Evolutionary conservation across 2,113 vertebrate genomes (phyloP), one percentile per base, ranked within the genome.

Genomic region (Lates calcarifer): DNA sequence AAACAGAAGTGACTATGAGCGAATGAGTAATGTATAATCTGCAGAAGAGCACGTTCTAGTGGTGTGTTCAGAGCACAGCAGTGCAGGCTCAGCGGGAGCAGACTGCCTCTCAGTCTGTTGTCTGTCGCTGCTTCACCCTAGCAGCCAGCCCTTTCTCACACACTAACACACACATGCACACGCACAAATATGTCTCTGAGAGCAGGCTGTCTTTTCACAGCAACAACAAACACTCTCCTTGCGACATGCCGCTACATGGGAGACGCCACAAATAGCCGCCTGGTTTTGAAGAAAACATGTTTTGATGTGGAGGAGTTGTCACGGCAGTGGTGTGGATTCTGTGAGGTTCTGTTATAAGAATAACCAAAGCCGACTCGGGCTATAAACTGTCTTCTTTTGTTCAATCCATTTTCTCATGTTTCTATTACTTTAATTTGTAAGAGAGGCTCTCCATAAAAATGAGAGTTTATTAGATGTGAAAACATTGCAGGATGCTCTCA

Each of bases 31-130:
- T 62, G 84, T 47, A 96, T 96, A 96, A 96, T 92, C 96, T 97
- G 93, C 96, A 95, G 94, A 97, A 96, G 96, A 97, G 96, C 96
- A 96, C 96, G 95, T 96, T 95, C 97, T 97, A 96, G 97, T 92
- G 97, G 96, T 75, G 92, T 51, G 82, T 88, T 87, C n/a, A 79
- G 89, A 91, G 91, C 94, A 97, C 92, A 94, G 89, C 96, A 95
- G 85, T 65, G 71, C 17, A 14, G 62, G 67, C 84, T 74, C 89
- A 78, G 81, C 81, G 24, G 86, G 89, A 91, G 88, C 88, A 91
- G 92, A 84, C 88, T 77, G 89, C 67, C 63, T 87, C 85, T 82
- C 84, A 58, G 62, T 90, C 89, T 91, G 87, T 67, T 68, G 92
- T 93, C 93, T 92, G 89, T 85, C 83, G 63, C 90, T 49, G 81